These are phyloP conservation scores for Cottus gobio DNA, from an alignment of 2,113 vertebrate species.

Conservation along the genomic window DNA sequence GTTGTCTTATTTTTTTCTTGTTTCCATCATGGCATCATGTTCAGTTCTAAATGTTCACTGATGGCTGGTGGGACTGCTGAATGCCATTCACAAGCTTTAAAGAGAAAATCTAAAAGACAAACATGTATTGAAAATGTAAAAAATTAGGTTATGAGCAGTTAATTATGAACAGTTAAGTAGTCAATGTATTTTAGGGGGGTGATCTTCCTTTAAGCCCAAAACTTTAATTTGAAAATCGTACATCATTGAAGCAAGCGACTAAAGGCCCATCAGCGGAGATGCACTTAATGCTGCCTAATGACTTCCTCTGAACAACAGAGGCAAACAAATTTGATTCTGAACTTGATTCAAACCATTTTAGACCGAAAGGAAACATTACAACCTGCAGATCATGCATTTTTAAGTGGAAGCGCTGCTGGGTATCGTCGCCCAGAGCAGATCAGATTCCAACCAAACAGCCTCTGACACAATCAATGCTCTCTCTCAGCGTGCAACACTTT, in stretches of 20 bases:
- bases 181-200: background rate
- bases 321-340: background rate
- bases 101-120: background rate
- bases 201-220: background rate
- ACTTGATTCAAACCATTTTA: slow-evolving; percentile 22
- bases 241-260: slow-evolving; percentile 3
- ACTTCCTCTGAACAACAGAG: slow-evolving; percentile 24
- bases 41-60: background rate
- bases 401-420: slow-evolving; percentile 22
- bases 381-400: slow-evolving; percentile 29
- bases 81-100: background rate
- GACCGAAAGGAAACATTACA: slow-evolving; percentile 23
- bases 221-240: slow-evolving; percentile 5
- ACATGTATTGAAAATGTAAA: background rate
- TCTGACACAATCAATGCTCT: slow-evolving; percentile 10
- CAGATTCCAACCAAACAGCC: slow-evolving; percentile 5
- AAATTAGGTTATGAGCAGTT: background rate
- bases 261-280: background rate
- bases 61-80: background rate
- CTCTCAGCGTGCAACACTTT: background rate
- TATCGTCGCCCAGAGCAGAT: slow-evolving; percentile 6
- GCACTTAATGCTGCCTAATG: slow-evolving; percentile 23
- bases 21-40: background rate
- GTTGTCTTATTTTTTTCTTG: too few relatives aligned
- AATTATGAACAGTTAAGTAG: too few relatives aligned